Evolutionary conservation across 2,113 vertebrate species (phyloP).

Genomic region (Otis tarda): DNA sequence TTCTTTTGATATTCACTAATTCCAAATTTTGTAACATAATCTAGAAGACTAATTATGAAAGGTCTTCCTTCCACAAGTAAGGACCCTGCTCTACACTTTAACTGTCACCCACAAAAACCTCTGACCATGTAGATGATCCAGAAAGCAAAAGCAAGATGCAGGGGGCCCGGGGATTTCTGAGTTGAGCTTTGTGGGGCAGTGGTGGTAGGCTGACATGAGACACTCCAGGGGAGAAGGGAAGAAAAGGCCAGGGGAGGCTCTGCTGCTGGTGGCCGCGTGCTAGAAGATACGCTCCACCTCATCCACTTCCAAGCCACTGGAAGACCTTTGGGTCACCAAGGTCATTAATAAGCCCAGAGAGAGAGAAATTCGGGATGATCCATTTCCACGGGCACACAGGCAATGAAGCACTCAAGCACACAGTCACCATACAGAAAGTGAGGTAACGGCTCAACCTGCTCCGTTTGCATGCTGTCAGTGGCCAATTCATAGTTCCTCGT

Average conservation of each 20-base stretch:
- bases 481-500: not conserved
- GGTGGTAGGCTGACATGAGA: not conserved
- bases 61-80: not conserved
- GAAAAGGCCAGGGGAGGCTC: not conserved
- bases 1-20: not conserved
- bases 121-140: not conserved
- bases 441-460: not conserved
- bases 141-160: not conserved
- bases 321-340: not conserved
- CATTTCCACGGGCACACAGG: not conserved
- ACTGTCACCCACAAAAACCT: not conserved
- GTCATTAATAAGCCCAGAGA: not conserved
- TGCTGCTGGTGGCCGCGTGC: not conserved
- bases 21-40: not conserved
- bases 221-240: not conserved
- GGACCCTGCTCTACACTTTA: not conserved
- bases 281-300: not conserved
- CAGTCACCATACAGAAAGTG: not conserved
- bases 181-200: not conserved
- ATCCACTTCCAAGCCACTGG: not conserved
- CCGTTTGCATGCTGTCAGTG: not conserved
- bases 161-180: too few species aligned
- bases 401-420: accelerated
- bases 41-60: not conserved
- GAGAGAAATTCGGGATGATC: not conserved